phyloP scores from a whole-genome alignment of 30 jellyfish, hydroid and myxozoan genomes.

The Aurelia sp. region DNA sequence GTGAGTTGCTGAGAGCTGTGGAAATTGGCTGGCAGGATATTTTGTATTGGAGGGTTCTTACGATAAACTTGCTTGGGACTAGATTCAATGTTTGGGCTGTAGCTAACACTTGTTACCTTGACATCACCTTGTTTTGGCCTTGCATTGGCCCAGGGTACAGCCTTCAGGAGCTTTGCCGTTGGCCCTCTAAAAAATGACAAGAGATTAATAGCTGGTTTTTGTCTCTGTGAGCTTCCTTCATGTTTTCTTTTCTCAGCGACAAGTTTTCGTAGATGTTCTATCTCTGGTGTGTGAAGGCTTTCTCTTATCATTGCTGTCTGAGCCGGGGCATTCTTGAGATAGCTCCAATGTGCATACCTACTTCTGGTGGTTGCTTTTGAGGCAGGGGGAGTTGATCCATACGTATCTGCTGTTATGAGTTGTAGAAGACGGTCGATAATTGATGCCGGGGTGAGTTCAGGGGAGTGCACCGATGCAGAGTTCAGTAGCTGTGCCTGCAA shows the following conservation, averaged over 20 bases:
- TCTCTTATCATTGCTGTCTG: constrained; percentile 30
- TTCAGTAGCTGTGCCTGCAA: constrained; percentile 85
- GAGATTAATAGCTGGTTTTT: constrained; percentile 43
- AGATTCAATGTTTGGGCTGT: not conserved
- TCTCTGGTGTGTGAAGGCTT: constrained; percentile 72
- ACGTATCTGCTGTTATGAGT: constrained; percentile 90
- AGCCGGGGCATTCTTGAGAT: constrained; percentile 1
- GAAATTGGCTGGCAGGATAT: not conserved
- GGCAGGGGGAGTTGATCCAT: constrained; percentile 91
- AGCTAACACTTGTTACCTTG: constrained; percentile 23
- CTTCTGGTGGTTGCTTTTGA: constrained; percentile 25
- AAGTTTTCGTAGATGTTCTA: constrained; percentile 50
- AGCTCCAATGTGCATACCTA: constrained; percentile 17
- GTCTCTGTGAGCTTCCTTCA: constrained; percentile 16
- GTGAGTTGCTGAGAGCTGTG: no score
- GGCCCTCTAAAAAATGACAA: constrained; percentile 74
- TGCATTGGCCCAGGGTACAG: constrained; percentile 8
- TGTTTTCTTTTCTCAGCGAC: constrained; percentile 52
- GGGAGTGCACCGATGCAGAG: constrained; percentile 87
- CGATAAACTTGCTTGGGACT: constrained; percentile 15
- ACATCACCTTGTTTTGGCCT: constrained; percentile 20
- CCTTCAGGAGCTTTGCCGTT: constrained; percentile 40
- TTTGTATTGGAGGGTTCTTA: not conserved
- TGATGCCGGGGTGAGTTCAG: constrained; percentile 97
- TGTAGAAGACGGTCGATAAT: constrained; percentile 96